phyloP scores from a whole-genome alignment of 2,113 vertebrate species.

The Fulica atra region DNA sequence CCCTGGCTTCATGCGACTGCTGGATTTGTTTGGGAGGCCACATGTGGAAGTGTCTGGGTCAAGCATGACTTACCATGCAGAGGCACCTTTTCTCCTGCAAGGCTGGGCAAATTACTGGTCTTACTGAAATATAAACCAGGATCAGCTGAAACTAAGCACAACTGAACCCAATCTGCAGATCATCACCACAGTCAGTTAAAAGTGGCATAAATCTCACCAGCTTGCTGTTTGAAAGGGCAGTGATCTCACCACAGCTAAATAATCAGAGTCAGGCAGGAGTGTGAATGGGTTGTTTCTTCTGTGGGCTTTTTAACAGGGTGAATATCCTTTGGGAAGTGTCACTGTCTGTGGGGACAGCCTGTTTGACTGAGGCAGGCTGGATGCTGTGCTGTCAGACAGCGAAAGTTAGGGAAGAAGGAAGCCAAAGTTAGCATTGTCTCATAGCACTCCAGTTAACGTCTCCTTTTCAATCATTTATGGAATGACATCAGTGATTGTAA shows the following conservation, averaged over 20 bases:
- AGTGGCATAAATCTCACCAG: background rate
- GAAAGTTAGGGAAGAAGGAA: background rate
- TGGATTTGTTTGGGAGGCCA: background rate
- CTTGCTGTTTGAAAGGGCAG: background rate
- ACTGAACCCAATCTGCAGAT: background rate
- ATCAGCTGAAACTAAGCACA: background rate
- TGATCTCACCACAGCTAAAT: background rate
- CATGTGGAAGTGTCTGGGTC: background rate
- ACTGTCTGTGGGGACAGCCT: background rate
- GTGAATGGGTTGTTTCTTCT: background rate
- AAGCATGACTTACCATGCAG: background rate
- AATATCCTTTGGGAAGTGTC: background rate
- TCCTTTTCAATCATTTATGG: constrained; percentile 24
- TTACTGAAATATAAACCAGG: background rate
- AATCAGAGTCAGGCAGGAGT: background rate
- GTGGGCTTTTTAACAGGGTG: background rate
- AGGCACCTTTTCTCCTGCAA: background rate
- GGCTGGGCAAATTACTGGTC: background rate
- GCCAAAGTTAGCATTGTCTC: constrained; percentile 26
- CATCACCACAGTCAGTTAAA: background rate
- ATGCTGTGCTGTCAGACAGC: background rate
- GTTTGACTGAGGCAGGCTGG: background rate
- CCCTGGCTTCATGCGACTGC: background rate
- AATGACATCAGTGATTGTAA: constrained; percentile 31
- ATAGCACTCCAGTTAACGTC: background rate